phyloP scores from a whole-genome alignment of 2,797 vertebrate genomes.

The Cygnus olor region DNA sequence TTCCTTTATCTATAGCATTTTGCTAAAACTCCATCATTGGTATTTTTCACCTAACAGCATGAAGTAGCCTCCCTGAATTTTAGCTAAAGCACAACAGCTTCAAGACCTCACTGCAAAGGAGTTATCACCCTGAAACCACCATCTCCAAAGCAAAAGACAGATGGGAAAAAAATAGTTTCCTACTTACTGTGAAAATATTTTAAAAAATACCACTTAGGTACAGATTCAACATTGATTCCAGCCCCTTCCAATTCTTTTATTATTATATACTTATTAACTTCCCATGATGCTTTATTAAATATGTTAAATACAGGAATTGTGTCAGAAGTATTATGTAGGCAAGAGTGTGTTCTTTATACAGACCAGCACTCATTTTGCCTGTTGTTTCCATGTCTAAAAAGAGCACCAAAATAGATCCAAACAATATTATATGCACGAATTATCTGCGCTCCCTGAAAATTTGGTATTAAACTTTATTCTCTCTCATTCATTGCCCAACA shows the following conservation, averaged over 20 bases:
- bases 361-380: neutral
- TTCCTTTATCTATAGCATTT: neutral
- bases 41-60: constrained; percentile 21
- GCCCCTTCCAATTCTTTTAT: neutral
- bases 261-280: neutral
- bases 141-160: neutral
- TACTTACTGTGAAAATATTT: neutral
- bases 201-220: neutral
- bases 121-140: neutral
- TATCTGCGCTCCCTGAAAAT: neutral
- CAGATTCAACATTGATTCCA: neutral
- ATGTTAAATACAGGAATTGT: neutral
- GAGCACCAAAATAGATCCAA: neutral
- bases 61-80: neutral
- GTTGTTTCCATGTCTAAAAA: neutral
- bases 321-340: neutral
- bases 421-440: neutral
- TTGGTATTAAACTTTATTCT: neutral
- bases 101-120: neutral
- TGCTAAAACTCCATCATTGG: neutral
- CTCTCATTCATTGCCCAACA: neutral
- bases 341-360: neutral
- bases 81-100: neutral
- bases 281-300: neutral
- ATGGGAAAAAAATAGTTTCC: neutral